Base-by-base conservation (phyloP, 2,888 invertebrate genomes). In the Ganaspis brasiliensis region DNA sequence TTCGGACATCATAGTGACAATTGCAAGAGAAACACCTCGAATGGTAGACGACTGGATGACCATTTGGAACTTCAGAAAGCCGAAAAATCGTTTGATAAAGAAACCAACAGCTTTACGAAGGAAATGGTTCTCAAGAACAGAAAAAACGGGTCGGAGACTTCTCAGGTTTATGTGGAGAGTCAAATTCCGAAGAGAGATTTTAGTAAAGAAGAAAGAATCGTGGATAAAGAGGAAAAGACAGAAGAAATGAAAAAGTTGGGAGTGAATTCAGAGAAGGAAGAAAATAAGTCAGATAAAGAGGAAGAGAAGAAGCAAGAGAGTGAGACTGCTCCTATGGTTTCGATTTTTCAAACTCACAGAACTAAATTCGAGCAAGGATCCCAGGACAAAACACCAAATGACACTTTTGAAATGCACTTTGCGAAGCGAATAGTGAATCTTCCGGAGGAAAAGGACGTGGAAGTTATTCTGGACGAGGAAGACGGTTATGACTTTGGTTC, bases 401-500 rank as follows among this genome's bases (percentile, higher is more conserved):
- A 79, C 31, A 35, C 75, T 0, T 79, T 81, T 72, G 87, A 87
- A 21, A 85, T 84, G 0, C 84, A 88, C 56, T 87, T 82, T 9
- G 84, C 87, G 0, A 87, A 85, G 52, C 81, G 84, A 19, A 79
- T 87, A n/a, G 78, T 86, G 2, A 83, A 82, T 26, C 56, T 85
- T 0, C 26, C 77, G 1, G 79, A 79, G n/a, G 70, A 76, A 19
- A 63, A 76, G 40, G 72, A 77, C 12, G 80, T 79, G 14, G 81
- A 83, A 31, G 76, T 76, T 10, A 80, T 83, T 21, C 74, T 56
- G 9, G 84, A 86, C 0, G 78, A 86, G 0, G 87, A 88, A 35
- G 86, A 86, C 0, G 85, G 84, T 2, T 88, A 87, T 49, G 90
- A 89, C 40, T 88, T 88, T 24, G 88, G 86, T 3, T 85, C 88